Conservation (phyloP, 1,140 invertebrate genomes). For the Planococcus citri region DNA sequence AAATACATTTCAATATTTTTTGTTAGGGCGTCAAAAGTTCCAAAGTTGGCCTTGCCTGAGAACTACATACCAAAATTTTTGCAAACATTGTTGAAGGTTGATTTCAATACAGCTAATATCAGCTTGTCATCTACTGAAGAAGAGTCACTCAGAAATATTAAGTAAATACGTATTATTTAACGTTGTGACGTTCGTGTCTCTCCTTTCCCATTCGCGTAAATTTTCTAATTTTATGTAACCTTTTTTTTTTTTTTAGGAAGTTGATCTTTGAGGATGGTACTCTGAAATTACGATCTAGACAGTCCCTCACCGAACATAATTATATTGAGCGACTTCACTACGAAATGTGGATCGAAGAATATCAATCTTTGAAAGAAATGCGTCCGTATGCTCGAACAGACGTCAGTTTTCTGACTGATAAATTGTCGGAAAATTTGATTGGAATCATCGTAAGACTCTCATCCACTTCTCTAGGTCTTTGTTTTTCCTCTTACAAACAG, state of each 20-base stretch:
- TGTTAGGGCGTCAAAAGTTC: too few relatives aligned
- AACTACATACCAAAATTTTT: background rate
- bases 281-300: background rate
- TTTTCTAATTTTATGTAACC: too few relatives aligned
- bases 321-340: background rate
- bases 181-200: too few relatives aligned
- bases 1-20: too few relatives aligned
- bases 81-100: background rate
- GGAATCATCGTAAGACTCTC: background rate
- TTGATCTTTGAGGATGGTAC: background rate
- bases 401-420: background rate
- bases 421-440: background rate
- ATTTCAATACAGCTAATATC: background rate
- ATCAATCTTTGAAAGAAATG: background rate
- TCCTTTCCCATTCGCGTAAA: too few relatives aligned
- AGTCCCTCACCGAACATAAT: background rate
- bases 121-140: background rate
- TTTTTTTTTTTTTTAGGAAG: background rate
- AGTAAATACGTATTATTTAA: background rate
- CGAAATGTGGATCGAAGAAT: constrained; percentile 12
- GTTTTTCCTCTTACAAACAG: background rate
- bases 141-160: background rate
- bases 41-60: background rate
- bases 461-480: too few relatives aligned
- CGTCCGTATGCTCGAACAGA: background rate